Evolutionary conservation across 2,888 invertebrate species (phyloP), one percentile per base, ranked within the genome.

Genomic region (Xestobium rufovillosum): DNA sequence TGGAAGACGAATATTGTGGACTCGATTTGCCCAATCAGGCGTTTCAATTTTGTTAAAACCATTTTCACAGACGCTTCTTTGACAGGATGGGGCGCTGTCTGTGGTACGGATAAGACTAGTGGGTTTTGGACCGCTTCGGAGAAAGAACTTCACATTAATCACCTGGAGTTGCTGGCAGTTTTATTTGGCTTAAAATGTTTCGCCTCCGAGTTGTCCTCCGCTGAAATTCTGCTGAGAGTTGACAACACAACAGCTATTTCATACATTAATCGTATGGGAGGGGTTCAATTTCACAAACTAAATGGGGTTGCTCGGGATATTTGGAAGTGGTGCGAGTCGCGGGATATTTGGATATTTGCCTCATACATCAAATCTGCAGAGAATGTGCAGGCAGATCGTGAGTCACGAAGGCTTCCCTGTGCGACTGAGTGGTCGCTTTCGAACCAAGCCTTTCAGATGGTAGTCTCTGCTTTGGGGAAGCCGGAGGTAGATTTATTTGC

Each of bases 311-410:
- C 44, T 19, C 38, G 45, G 26, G 26, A 42, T 3, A 52, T 57
- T 14, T 50, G 51, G 51, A 26, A 47, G 23, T 46, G 10, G 34
- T 59, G 33, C 34, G 42, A 44, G 51, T 49, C 12, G 2, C 39
- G 39, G 31, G 41, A n/a, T n/a, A n/a, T n/a, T n/a, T n/a, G n/a
- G n/a, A n/a, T n/a, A n/a, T n/a, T n/a, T n/a, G n/a, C n/a, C n/a
- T n/a, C n/a, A n/a, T n/a, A n/a, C n/a, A n/a, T n/a, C n/a, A 35
- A 12, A 4, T 48, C 51, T 1, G 23, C 13, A 26, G 42, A 47
- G 4, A 51, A 35, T 35, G 29, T 35, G 9, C 16, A 10, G n/a
- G 35, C 35, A 3, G 35, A 35, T 30, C 29, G 29, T 15, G 35
- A 35, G 12, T 35, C 35, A 13, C 17, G 35, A 31, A 31, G 10